Evolutionary conservation across 37 sponge, comb jelly and placozoan genomes (phyloP).

Genomic region (Beroe ovata): DNA sequence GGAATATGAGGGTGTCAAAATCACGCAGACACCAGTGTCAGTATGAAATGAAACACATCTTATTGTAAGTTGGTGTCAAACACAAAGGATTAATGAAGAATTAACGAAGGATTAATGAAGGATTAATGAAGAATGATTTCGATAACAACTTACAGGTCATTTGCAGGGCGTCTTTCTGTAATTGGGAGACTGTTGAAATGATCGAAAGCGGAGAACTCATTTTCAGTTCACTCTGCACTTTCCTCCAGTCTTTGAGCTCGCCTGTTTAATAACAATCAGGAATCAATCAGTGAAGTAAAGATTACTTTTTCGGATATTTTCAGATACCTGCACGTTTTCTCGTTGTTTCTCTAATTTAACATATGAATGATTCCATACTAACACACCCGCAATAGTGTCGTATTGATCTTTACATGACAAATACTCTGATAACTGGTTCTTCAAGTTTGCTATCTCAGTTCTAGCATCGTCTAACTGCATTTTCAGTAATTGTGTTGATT

Average conservation of each 20-base stretch:
- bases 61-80: not conserved
- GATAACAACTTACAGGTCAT: slow-evolving; percentile 7
- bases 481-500: not conserved
- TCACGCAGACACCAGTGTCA: too few species aligned
- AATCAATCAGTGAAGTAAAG: not conserved
- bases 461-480: not conserved
- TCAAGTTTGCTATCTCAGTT: not conserved
- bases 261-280: not conserved
- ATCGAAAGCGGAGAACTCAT: not conserved
- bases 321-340: too few species aligned
- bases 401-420: slow-evolving; percentile 4
- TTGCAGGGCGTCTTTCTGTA: slow-evolving; percentile 38
- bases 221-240: slow-evolving; percentile 21
- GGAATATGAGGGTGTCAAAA: too few species aligned
- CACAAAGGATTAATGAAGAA: not conserved
- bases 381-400: slow-evolving; percentile 28
- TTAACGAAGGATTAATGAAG: not conserved
- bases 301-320: too few species aligned
- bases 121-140: not conserved
- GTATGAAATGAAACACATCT: too few species aligned
- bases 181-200: not conserved
- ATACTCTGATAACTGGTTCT: slow-evolving; percentile 10
- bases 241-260: slow-evolving; percentile 42
- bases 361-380: too few species aligned
- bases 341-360: too few species aligned